Evolutionary conservation across 2,113 vertebrate species (phyloP).

Genomic region (Hystrix brachyura): DNA sequence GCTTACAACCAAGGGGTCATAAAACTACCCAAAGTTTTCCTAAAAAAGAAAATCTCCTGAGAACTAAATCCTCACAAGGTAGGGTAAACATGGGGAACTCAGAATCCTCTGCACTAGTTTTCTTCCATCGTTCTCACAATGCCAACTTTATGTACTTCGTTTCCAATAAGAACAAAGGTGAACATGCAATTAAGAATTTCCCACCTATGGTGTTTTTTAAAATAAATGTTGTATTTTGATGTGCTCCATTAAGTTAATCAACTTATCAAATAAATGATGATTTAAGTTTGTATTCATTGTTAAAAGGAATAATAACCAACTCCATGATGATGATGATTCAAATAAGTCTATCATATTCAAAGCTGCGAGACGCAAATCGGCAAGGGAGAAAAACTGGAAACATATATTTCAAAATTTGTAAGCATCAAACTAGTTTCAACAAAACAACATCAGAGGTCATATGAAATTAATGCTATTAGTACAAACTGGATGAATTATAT

Average conservation of each 20-base stretch:
- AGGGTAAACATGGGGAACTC: rapidly evolving
- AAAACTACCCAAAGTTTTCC: background rate
- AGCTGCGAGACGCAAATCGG: background rate
- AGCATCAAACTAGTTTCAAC: background rate
- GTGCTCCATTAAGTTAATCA: background rate
- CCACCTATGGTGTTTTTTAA: background rate
- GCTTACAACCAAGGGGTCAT: background rate
- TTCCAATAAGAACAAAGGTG: background rate
- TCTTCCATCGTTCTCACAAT: background rate
- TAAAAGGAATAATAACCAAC: background rate
- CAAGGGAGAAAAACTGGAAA: background rate
- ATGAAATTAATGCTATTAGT: background rate
- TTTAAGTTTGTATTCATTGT: constrained; percentile 7
- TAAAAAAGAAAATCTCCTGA: background rate
- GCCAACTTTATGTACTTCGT: rapidly evolving
- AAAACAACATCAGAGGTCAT: background rate
- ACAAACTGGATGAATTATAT: background rate
- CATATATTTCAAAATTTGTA: background rate
- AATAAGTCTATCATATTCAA: background rate
- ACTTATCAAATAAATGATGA: background rate
- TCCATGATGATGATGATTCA: background rate
- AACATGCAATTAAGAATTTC: background rate
- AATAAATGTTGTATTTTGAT: background rate
- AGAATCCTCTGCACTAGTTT: background rate
- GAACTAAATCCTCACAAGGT: background rate